Evolutionary conservation across 2,888 invertebrate genomes (phyloP).

Genomic region (Orchestes rusci): DNA sequence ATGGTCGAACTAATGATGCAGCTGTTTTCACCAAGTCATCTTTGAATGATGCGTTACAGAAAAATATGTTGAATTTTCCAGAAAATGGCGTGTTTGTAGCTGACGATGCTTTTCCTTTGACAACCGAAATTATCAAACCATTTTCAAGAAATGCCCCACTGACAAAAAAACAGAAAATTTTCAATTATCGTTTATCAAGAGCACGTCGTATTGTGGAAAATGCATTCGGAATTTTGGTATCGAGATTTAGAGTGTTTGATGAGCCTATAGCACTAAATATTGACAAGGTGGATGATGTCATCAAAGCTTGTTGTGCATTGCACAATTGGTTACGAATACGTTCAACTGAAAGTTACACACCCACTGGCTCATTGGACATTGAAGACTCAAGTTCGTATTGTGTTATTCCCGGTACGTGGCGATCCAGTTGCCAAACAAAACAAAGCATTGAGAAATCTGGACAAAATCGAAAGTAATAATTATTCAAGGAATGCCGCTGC

Average conservation of each 20-base stretch:
- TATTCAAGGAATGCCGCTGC: not conserved
- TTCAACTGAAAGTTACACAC: conserved; percentile 2
- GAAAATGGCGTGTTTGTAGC: conserved; percentile 6
- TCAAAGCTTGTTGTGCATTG: conserved; percentile 8
- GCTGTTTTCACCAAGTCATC: conserved; percentile 5
- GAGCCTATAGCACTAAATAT: conserved; percentile 14
- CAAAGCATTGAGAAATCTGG: not conserved
- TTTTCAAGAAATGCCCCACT: not conserved
- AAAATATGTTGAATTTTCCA: conserved; percentile 4
- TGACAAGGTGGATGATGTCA: conserved; percentile 13
- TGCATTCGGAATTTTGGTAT: conserved; percentile 6
- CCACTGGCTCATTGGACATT: conserved; percentile 1
- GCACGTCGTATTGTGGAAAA: conserved; percentile 6
- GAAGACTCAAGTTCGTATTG: not conserved
- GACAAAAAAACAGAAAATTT: conserved; percentile 3
- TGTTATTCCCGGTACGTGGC: conserved; percentile 2
- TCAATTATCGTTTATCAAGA: conserved; percentile 3
- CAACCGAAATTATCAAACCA: conserved; percentile 3
- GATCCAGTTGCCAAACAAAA: not conserved
- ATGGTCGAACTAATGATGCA: conserved; percentile 4
- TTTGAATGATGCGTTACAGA: not conserved
- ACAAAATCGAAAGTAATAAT: not conserved
- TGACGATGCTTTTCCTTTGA: conserved; percentile 6
- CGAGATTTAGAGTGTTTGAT: conserved; percentile 8
- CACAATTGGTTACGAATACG: conserved; percentile 5